Percentiles rank a stretch among this genome's conserved stretches.
Conservation (phyloP, 2,113 vertebrate genomes). For the Callorhinus ursinus region DNA sequence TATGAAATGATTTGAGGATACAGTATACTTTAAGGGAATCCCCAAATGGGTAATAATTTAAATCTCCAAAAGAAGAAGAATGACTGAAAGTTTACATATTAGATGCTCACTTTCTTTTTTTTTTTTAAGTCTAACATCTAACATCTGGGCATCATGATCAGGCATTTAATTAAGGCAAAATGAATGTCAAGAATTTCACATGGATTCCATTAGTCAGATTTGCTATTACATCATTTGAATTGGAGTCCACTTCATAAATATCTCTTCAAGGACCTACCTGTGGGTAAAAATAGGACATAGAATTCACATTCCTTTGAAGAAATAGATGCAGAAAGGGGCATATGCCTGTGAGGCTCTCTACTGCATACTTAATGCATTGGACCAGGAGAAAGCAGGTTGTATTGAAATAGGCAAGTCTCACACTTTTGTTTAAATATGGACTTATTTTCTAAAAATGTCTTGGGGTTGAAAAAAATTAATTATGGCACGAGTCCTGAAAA, state of each 20-base stretch:
- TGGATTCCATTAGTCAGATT: constrained; percentile 39
- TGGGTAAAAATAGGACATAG: background rate
- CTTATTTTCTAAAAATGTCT: constrained; percentile 21
- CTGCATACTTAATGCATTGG: background rate
- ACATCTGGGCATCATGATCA: constrained; percentile 12
- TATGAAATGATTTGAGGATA: background rate
- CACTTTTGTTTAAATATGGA: background rate
- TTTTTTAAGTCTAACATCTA: background rate
- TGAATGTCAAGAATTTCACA: constrained; percentile 30
- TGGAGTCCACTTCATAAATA: background rate
- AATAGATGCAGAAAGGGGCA: constrained; percentile 2
- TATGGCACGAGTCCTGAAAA: background rate
- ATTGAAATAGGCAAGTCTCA: background rate
- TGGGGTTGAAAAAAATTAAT: constrained; percentile 24
- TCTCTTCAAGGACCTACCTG: background rate
- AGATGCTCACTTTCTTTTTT: background rate
- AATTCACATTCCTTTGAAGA: background rate
- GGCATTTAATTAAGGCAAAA: constrained; percentile 43
- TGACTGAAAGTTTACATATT: background rate
- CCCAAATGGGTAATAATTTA: background rate
- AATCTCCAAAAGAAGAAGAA: background rate
- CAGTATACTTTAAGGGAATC: background rate
- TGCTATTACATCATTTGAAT: constrained; percentile 22
- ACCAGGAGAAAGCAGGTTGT: background rate
- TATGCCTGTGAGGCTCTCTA: background rate